phyloP scores from a whole-genome alignment of 2,797 vertebrate genomes.

The Tamandua tetradactyla region DNA sequence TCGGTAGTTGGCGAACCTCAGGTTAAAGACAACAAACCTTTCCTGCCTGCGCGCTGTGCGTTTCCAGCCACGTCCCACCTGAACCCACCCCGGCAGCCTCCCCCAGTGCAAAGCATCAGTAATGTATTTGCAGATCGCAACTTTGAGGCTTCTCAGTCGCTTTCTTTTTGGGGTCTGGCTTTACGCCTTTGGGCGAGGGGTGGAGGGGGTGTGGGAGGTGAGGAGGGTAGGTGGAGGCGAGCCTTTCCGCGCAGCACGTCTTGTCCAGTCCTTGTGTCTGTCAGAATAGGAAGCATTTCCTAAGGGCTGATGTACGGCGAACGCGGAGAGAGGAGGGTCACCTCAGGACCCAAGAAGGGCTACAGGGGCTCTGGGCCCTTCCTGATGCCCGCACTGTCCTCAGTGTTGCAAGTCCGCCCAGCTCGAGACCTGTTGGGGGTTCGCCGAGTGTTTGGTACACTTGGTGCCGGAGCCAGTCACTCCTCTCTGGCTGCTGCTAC shows the following conservation, averaged over 20 bases:
- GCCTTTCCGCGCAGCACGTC: too few species aligned
- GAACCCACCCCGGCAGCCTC: background rate
- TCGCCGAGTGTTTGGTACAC: background rate
- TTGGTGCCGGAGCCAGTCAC: background rate
- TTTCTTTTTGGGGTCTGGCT: background rate
- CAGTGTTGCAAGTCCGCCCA: background rate
- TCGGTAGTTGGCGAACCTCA: background rate
- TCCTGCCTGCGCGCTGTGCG: background rate
- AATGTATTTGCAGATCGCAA: conserved; percentile 20
- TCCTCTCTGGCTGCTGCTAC: background rate
- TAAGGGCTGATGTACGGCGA: background rate
- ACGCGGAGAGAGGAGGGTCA: background rate
- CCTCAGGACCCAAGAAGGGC: background rate
- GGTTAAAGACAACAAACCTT: background rate
- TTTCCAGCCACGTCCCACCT: background rate
- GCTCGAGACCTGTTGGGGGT: conserved; percentile 49
- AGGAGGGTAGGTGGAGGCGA: background rate
- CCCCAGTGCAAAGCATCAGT: background rate
- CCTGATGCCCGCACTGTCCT: background rate
- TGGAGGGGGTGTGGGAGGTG: background rate
- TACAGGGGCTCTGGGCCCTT: background rate
- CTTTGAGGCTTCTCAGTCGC: background rate
- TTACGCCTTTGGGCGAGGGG: background rate
- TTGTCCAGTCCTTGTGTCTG: background rate
- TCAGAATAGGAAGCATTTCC: background rate